These are phyloP conservation scores for Grallaria varia DNA, from an alignment of 2,113 vertebrate species.

Conservation along the genomic window DNA sequence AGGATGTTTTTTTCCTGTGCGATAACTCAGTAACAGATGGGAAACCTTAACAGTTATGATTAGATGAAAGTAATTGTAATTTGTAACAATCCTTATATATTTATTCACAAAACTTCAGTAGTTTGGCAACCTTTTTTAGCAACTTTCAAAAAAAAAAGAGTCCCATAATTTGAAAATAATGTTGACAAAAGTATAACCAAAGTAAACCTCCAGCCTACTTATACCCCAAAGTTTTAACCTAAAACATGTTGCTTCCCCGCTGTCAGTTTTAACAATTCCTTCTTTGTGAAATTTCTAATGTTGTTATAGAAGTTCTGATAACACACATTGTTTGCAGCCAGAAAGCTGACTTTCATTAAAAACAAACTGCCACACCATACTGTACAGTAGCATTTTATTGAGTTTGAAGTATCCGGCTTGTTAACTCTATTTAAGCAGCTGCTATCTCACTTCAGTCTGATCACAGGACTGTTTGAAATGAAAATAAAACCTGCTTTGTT, in stretches of 20 bases:
- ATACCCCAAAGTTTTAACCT: background rate
- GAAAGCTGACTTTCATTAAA: slow-evolving; percentile 58
- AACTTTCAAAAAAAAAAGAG: background rate
- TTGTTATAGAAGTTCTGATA: slow-evolving; percentile 37
- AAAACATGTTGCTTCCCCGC: background rate
- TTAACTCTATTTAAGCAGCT: slow-evolving; percentile 61
- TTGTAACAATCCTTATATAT: background rate
- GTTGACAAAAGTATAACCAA: background rate
- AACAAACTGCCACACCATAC: slow-evolving; percentile 32
- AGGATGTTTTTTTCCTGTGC: background rate
- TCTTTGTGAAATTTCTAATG: slow-evolving; percentile 40
- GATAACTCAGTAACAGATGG: background rate
- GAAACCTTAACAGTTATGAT: background rate
- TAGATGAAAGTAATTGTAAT: background rate
- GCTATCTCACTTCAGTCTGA: slow-evolving; percentile 61
- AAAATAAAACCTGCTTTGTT: slow-evolving; percentile 64
- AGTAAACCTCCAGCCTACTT: background rate
- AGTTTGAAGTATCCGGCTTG: slow-evolving; percentile 59
- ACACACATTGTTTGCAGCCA: slow-evolving; percentile 20
- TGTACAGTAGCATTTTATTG: slow-evolving; percentile 59
- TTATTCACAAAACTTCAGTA: background rate
- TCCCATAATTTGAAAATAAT: background rate
- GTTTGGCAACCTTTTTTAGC: background rate
- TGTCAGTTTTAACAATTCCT: background rate
- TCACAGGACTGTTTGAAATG: slow-evolving; percentile 57